These are phyloP conservation scores for Hybos culiciformis DNA, from an alignment of 2,888 invertebrate genomes.

Conservation along the genomic window DNA sequence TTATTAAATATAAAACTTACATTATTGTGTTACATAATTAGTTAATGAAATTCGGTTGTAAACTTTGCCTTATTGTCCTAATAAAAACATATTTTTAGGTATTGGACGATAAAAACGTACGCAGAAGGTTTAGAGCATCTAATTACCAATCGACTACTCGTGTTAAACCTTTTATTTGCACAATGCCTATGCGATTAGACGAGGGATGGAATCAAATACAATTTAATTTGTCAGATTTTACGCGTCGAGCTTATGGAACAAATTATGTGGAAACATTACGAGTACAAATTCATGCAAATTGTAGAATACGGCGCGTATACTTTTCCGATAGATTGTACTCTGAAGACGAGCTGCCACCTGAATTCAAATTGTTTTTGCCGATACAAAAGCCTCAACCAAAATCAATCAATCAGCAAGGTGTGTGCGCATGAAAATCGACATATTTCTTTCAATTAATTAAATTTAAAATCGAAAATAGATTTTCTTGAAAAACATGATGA, in stretches of 20 bases:
- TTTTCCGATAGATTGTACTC: conserved; percentile 83
- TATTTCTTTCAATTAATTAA: no score
- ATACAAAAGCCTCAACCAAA: conserved; percentile 52
- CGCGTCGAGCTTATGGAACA: conserved; percentile 88
- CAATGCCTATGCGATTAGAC: conserved; percentile 81
- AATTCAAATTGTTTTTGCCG: conserved; percentile 88
- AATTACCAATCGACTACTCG: conserved; percentile 94
- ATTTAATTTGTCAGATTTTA: conserved; percentile 95
- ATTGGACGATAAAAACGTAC: conserved; percentile 86
- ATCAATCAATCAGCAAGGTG: no score
- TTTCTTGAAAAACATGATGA: no score
- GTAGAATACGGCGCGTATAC: conserved; percentile 84
- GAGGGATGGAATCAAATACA: conserved; percentile 76
- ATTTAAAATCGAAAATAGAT: no score
- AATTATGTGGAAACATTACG: conserved; percentile 82
- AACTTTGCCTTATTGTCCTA: neutral
- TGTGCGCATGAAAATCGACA: no score
- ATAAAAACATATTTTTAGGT: conserved; percentile 31
- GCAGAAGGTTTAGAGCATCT: conserved; percentile 87
- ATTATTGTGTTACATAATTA: neutral
- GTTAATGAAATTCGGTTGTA: neutral
- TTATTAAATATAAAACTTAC: neutral
- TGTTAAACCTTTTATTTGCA: conserved; percentile 92
- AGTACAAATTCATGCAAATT: conserved; percentile 96
- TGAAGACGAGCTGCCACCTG: conserved; percentile 87